Evolutionary conservation across 2,888 invertebrate genomes (phyloP), one percentile per base, ranked within the genome.

Genomic region (Zaprionus obscuricornis): DNA sequence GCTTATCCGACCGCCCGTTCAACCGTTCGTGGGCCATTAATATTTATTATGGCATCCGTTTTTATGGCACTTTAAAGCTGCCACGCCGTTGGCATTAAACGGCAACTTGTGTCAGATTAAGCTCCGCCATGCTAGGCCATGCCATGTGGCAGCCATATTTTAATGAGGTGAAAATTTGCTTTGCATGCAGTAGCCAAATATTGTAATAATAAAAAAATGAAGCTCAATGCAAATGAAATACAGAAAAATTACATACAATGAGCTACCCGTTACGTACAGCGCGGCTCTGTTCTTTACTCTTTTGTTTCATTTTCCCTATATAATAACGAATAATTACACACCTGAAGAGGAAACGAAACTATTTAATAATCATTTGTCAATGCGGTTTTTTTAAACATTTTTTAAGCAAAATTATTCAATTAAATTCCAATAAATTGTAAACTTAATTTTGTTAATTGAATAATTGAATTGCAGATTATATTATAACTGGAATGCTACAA

Each of bases 41-140:
- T 78, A 84, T 79, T 77, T 84, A 81, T 84, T 74, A 77, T 72
- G 57, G 55, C 54, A 31, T 56, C 56, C 43, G 55, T 37, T 65
- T 77, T 82, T 59, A 75, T 57, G 69, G 67, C 70, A 62, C 64
- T 83, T 77, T 79, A 83, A 83, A 75, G 70, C 67, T 59, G 54
- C 16, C 47, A 37, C 36, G 40, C 54, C 54, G 43, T 40, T 31
- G 62, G 55, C 68, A 56, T 76, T 76, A 67, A 79, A 73, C 33
- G 42, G 56, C 57, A 65, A 58, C 66, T 66, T 59, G 54, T 74
- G 59, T 55, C 49, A 57, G 62, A 77, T 72, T 64, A 70, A 57
- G n/a, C n/a, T n/a, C n/a, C n/a, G n/a, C n/a, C n/a, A n/a, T n/a
- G n/a, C n/a, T n/a, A n/a, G n/a, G n/a, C n/a, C 51, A 33, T 31